phyloP scores from a whole-genome alignment of 30 jellyfish, hydroid and myxozoan species.

The Euphysa ruthae region DNA sequence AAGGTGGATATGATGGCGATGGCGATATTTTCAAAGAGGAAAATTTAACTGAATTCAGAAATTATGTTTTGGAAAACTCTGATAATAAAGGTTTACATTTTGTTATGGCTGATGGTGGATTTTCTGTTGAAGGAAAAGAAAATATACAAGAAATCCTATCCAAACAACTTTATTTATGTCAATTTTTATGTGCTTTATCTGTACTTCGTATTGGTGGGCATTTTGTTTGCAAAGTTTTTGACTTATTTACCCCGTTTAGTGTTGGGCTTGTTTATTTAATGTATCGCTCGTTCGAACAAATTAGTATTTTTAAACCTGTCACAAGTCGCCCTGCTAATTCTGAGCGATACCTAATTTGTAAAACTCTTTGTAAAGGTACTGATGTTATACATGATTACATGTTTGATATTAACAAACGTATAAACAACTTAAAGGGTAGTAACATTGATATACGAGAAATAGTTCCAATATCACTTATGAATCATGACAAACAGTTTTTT shows the following conservation, averaged over 20 bases:
- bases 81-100: conserved; percentile 73
- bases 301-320: conserved; percentile 73
- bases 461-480: conserved; percentile 52
- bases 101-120: conserved; percentile 99
- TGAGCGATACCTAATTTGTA: conserved; percentile 82
- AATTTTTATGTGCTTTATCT: conserved; percentile 82
- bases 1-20: conserved; percentile 85
- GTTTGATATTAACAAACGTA: conserved; percentile 44
- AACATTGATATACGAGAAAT: conserved; percentile 45
- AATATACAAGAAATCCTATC: conserved; percentile 87
- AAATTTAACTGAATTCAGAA: conserved; percentile 54
- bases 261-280: conserved; percentile 75
- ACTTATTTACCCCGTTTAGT: conserved; percentile 82
- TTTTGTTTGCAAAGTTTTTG: conserved; percentile 82
- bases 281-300: conserved; percentile 58
- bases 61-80: conserved; percentile 59
- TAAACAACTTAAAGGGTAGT: conserved; percentile 50
- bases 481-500: conserved; percentile 37
- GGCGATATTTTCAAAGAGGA: conserved; percentile 85
- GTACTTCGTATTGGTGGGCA: conserved; percentile 88
- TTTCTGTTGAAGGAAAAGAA: conserved; percentile 95
- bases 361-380: conserved; percentile 37
- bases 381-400: conserved; percentile 56
- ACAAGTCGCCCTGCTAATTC: conserved; percentile 96
- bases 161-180: conserved; percentile 83